These are phyloP conservation scores for Eretmocerus hayati DNA, from an alignment of 2,888 invertebrate genomes.

Conservation along the genomic window DNA sequence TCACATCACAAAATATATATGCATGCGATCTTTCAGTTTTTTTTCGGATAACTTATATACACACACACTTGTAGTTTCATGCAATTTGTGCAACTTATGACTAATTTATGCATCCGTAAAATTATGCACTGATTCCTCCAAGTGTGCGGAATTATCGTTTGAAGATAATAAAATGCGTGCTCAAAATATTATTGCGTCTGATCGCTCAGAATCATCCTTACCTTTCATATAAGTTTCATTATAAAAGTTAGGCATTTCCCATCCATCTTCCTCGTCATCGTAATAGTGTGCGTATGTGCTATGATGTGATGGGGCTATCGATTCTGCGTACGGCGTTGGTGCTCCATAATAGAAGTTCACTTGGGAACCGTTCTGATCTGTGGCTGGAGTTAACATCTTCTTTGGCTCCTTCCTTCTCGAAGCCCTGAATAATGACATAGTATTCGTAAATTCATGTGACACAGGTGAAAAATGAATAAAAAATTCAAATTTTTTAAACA, in stretches of 20 bases:
- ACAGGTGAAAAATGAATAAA: too few relatives aligned
- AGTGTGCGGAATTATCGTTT: conserved; percentile 15
- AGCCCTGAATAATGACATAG: too few relatives aligned
- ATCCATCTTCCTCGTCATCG: conserved; percentile 91
- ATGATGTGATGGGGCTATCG: conserved; percentile 90
- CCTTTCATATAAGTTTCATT: conserved; percentile 96
- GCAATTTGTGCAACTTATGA: conserved; percentile 13
- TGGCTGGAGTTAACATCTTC: conserved; percentile 81
- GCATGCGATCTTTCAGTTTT: conserved; percentile 14
- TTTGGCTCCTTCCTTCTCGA: conserved; percentile 83
- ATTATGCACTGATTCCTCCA: not conserved
- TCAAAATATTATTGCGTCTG: conserved; percentile 25
- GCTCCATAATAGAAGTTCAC: conserved; percentile 95
- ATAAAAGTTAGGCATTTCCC: conserved; percentile 97
- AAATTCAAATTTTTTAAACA: too few relatives aligned
- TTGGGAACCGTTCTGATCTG: conserved; percentile 87
- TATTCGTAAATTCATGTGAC: too few relatives aligned
- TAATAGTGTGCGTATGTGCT: conserved; percentile 94
- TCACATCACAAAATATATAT: conserved; percentile 9
- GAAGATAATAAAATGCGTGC: conserved; percentile 13
- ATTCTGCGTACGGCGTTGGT: conserved; percentile 89
- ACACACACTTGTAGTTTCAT: conserved; percentile 11
- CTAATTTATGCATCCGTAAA: conserved; percentile 2
- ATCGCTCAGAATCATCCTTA: conserved; percentile 36
- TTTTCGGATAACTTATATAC: conserved; percentile 7